Evolutionary conservation across 2,888 invertebrate genomes (phyloP), one percentile per base, ranked within the genome.

Genomic region (Protodeltote pygarga): DNA sequence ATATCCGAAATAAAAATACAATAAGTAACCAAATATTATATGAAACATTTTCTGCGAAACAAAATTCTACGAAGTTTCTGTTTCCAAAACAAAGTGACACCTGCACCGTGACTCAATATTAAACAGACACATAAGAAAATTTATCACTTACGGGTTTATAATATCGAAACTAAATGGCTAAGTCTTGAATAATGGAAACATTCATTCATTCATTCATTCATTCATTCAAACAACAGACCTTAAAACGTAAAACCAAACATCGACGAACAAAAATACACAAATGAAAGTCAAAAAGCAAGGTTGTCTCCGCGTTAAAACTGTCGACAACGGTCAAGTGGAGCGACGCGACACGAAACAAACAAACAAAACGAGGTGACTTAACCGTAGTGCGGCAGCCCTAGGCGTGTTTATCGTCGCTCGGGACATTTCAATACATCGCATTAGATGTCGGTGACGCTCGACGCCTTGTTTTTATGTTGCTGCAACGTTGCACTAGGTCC

Each of bases 361-460:
- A n/a, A n/a, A n/a, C n/a, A n/a, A 21, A 38, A 8, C 16, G 25
- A 5, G 35, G 31, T 8, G 19, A 27, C 4, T 28, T 16, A 16
- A 39, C 15, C 14, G 9, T 9, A 17, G 31, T 31, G 34, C 13
- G 47, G 25, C 21, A 64, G 21, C 64, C 64, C 67, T 58, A 33
- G 34, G 20, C 35, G 48, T 29, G 47, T 32, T 63, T 52, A 52
- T 44, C 21, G 46, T 38, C 35, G 24, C 25, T 42, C 46, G 45
- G 38, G 42, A 45, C 54, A 59, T 64, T 67, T 54, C 65, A 64
- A 67, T 65, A 59, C 50, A 46, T 45, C 47, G 45, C 59, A 45
- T 54, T 50, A 58, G 49, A 53, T 45, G 41, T 39, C 45, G 52
- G 57, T 31, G 52, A 42, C 15, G 28, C 40, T 35, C 44, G 27